phyloP scores from a whole-genome alignment of 2,888 invertebrate genomes.

The Drosophila affinis region DNA sequence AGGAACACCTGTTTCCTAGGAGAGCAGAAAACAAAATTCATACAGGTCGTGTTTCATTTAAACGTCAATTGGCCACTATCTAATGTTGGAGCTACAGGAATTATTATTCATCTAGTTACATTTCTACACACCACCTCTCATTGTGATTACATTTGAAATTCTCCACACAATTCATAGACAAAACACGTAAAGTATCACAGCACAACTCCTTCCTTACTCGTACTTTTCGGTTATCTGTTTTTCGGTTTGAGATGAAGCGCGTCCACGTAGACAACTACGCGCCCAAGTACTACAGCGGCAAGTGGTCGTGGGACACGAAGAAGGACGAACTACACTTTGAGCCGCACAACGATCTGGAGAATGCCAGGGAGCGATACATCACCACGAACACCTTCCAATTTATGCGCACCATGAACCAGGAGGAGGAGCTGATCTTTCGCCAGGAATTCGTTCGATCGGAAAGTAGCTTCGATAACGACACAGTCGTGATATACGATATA shows the following conservation, averaged over 20 bases:
- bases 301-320: slow-evolving; percentile 78
- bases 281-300: slow-evolving; percentile 76
- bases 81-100: too few species aligned
- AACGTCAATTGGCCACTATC: neutral
- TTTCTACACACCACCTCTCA: neutral
- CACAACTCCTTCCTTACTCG: too few species aligned
- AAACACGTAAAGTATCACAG: neutral
- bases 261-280: slow-evolving; percentile 70
- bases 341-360: slow-evolving; percentile 45
- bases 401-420: slow-evolving; percentile 69
- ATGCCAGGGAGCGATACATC: slow-evolving; percentile 55
- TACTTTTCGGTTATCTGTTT: too few species aligned
- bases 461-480: slow-evolving; percentile 70
- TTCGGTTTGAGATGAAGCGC: slow-evolving; percentile 64
- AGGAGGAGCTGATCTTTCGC: slow-evolving; percentile 80
- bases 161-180: neutral
- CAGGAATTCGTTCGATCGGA: slow-evolving; percentile 72
- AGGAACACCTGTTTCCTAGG: neutral
- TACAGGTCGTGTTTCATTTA: neutral
- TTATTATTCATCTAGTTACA: too few species aligned
- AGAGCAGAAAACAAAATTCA: too few species aligned
- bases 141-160: neutral
- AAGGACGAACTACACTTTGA: slow-evolving; percentile 67
- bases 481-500: slow-evolving; percentile 80
- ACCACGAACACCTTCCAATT: slow-evolving; percentile 76